Evolutionary conservation across 2,113 vertebrate species (phyloP).

Genomic region (Myotis brandtii): DNA sequence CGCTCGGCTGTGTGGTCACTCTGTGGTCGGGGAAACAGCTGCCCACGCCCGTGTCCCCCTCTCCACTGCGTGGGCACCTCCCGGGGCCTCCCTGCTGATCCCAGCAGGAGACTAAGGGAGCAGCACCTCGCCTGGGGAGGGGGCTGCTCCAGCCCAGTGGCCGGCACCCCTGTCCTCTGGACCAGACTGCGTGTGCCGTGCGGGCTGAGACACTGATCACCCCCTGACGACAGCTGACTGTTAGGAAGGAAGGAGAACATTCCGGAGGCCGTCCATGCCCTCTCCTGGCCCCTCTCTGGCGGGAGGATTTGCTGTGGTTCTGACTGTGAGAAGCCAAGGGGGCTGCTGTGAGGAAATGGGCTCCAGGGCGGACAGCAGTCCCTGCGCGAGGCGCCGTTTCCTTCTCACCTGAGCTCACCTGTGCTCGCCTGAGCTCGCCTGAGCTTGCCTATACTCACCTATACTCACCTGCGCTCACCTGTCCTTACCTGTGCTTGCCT

Average conservation of each 20-base stretch:
- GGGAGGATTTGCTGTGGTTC: not conserved
- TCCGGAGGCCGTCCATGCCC: not conserved
- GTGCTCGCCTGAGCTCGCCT: not conserved
- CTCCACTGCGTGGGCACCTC: no score
- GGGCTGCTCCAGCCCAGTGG: not conserved
- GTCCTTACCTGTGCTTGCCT: not conserved
- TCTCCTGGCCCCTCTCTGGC: not conserved
- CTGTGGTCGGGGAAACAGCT: not conserved
- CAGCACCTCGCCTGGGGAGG: accelerated
- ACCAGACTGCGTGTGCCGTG: accelerated
- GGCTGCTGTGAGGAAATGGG: not conserved
- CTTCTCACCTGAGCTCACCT: no score
- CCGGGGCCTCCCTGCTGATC: not conserved
- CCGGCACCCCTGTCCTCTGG: accelerated
- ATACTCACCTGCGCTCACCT: not conserved
- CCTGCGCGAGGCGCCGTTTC: accelerated
- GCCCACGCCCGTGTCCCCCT: not conserved
- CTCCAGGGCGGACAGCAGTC: no score
- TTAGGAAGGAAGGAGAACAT: not conserved
- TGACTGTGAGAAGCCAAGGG: not conserved
- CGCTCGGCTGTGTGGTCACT: no score
- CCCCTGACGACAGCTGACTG: not conserved
- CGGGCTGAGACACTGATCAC: not conserved
- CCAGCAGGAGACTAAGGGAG: not conserved
- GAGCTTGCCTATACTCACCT: not conserved